These are phyloP conservation scores for Himalopsyche japonica DNA, from an alignment of 2,888 invertebrate species.

Conservation along the genomic window DNA sequence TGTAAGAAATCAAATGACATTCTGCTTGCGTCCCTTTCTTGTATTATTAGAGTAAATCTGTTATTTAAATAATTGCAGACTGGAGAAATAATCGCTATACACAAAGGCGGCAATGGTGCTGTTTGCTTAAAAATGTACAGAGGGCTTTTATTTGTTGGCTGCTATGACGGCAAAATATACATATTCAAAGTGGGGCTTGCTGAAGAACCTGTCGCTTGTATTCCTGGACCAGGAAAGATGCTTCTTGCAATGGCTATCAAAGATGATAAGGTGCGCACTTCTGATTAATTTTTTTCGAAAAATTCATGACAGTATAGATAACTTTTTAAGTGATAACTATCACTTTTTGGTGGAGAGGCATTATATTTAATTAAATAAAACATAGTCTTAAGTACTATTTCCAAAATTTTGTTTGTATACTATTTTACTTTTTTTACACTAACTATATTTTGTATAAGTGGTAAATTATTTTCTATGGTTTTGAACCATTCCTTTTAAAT, in stretches of 20 bases:
- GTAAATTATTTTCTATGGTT: no score
- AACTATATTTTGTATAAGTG: no score
- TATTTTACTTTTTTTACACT: no score
- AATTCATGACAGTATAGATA: no score
- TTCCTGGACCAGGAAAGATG: constrained; percentile 73
- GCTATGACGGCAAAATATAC: constrained; percentile 79
- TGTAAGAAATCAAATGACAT: no score
- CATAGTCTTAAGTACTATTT: no score
- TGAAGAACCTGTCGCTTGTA: constrained; percentile 61
- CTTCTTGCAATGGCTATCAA: constrained; percentile 70
- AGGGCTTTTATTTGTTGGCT: constrained; percentile 70
- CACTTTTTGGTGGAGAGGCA: no score
- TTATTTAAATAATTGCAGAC: constrained; percentile 55
- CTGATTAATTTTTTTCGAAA: background rate
- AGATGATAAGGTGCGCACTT: constrained; percentile 60
- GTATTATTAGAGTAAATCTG: no score
- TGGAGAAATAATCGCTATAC: constrained; percentile 63
- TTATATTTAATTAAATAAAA: no score
- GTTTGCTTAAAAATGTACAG: constrained; percentile 70
- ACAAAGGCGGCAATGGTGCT: constrained; percentile 71
- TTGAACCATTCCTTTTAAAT: no score
- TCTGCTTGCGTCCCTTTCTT: background rate
- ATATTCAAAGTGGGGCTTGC: constrained; percentile 63
- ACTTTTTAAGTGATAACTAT: no score
- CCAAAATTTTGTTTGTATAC: no score